Evolutionary conservation across 2,888 invertebrate species (phyloP).

Genomic region (Dorcus parallelipipedus): DNA sequence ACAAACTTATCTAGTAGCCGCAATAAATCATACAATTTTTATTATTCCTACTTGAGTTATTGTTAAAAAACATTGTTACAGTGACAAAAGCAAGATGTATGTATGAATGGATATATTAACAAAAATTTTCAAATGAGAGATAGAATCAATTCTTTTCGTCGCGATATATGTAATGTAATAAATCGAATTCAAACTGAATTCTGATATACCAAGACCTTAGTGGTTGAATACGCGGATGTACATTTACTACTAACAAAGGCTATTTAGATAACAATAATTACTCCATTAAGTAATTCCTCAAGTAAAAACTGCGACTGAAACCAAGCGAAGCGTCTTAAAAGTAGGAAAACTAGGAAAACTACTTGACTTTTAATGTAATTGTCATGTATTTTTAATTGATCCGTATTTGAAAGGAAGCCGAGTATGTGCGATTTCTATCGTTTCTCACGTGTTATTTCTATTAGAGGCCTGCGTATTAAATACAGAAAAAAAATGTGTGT

Average conservation of each 20-base stretch:
- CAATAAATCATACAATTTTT: no score
- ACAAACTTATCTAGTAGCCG: no score
- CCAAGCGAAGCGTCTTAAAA: constrained; percentile 27
- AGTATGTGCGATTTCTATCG: constrained; percentile 10
- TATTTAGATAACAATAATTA: constrained; percentile 22
- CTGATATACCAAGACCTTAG: no score
- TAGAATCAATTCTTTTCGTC: no score
- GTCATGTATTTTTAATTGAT: constrained; percentile 32
- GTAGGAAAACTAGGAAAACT: constrained; percentile 36
- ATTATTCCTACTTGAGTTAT: no score
- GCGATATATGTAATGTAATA: no score
- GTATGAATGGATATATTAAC: no score
- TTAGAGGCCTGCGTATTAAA: not conserved
- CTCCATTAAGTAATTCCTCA: constrained; percentile 14
- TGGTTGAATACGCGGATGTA: not conserved
- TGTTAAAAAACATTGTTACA: no score
- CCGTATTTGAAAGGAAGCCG: not conserved
- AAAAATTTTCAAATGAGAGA: no score
- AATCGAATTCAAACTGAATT: no score
- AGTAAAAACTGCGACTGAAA: constrained; percentile 2
- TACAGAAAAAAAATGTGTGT: not conserved
- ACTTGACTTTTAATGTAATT: constrained; percentile 37
- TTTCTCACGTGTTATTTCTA: not conserved
- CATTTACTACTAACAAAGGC: constrained; percentile 3
- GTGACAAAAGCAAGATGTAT: no score